Base-by-base conservation (phyloP, 2,888 invertebrate species). In the Gortyna flavago region DNA sequence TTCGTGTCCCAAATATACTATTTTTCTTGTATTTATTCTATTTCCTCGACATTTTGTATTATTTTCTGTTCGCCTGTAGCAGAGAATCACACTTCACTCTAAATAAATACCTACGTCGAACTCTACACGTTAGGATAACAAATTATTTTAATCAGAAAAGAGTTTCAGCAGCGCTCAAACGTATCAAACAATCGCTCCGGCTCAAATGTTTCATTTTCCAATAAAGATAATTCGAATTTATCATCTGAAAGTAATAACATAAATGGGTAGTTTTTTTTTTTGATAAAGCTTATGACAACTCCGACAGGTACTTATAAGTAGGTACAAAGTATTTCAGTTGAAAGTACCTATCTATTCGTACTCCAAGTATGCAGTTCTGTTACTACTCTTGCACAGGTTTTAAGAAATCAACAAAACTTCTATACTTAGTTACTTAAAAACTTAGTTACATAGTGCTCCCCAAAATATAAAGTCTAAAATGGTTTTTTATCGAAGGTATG, bases 211-310 rank as follows among this genome's bases (percentile, higher is more conserved):
- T 25, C 32, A n/a, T 67, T 67, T 51, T 59, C 51, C 38, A 41
- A 29, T 41, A n/a, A 35, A 62, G 44, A 44, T 18, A 6, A 29
- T 25, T 68, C 5, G n/a, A 69, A 64, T 75, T 76, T 51, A 76
- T 76, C 29, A 61, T 54, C 54, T 6, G 2, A 70, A 11, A 25
- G 4, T 35, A 78, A 16, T 51, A 32, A 65, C 16, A 48, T 18
- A 48, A 13, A 13, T 13, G 0, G 13, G 3, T 2, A 1, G 16
- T 48, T 48, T 48, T 48, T 48, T n/a, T n/a, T 48, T 48, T 79
- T 59, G 51, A 69, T n/a, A 51, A 25, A 57, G 48, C 21, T 16
- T 77, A 8, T n/a, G 32, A 6, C 38, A n/a, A 18, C 48, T 18
- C 6, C 25, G 8, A 32, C n/a, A n/a, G n/a, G n/a, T n/a, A n/a